A percentile compares a stretch with the other conserved stretches of the same genome.
Evolutionary conservation across 2,888 invertebrate genomes (phyloP).

Genomic region (Timema cristinae): DNA sequence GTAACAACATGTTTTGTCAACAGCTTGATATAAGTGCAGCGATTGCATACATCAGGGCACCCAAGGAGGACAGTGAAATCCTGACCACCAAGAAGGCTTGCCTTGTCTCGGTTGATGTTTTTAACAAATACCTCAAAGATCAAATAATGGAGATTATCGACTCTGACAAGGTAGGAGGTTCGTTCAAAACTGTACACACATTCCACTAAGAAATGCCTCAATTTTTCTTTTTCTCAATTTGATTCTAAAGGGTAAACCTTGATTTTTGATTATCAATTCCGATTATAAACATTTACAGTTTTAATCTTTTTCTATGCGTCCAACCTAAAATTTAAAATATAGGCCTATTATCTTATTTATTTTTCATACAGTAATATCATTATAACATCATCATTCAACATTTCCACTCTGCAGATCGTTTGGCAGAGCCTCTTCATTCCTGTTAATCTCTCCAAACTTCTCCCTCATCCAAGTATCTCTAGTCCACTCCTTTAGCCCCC

Average conservation of each 20-base stretch:
- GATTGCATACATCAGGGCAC: slow-evolving; percentile 83
- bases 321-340: no score
- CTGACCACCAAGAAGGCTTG: slow-evolving; percentile 88
- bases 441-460: no score
- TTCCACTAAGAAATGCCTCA: neutral
- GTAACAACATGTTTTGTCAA: slow-evolving; percentile 7
- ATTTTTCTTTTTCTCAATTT: neutral
- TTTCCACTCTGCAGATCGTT: no score
- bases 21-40: slow-evolving; percentile 77
- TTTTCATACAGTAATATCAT: neutral
- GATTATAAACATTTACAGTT: no score
- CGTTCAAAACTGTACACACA: neutral
- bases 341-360: neutral
- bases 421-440: no score
- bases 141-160: slow-evolving; percentile 99
- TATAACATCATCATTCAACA: no score
- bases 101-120: slow-evolving; percentile 89
- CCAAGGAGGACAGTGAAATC: slow-evolving; percentile 92
- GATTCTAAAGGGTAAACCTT: neutral
- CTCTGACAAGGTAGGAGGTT: slow-evolving; percentile 72
- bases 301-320: no score
- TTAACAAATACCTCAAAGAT: slow-evolving; percentile 93
- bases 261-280: neutral
- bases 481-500: no score
- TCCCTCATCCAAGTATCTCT: no score